phyloP scores from a whole-genome alignment of 92 coral and sea anemone genomes.

The Parazoanthus swiftii region DNA sequence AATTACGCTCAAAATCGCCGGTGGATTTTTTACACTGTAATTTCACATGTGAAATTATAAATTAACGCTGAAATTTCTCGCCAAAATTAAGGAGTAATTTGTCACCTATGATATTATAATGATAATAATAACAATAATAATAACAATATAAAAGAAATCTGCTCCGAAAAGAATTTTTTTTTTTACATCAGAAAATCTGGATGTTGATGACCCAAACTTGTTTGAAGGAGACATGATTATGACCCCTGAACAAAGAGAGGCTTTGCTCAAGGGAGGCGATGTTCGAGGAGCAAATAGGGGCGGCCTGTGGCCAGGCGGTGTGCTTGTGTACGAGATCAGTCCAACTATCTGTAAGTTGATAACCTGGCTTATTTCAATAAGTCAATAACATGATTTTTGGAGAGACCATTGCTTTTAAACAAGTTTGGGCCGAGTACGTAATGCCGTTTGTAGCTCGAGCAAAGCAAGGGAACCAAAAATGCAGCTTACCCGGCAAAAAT shows the following conservation, averaged over 20 bases:
- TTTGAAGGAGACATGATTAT: conserved; percentile 7
- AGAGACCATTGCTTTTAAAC: no score
- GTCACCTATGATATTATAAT: not conserved
- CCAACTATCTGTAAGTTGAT: conserved; percentile 3
- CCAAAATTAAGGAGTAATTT: no score
- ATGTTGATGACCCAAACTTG: not conserved
- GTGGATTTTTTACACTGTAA: no score
- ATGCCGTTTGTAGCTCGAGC: no score
- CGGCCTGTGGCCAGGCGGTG: conserved; percentile 12
- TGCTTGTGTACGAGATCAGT: not conserved
- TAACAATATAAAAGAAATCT: not conserved
- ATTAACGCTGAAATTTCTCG: no score
- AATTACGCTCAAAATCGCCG: not conserved
- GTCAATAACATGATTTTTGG: no score
- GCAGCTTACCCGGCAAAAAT: no score
- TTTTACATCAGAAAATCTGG: not conserved
- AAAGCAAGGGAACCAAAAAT: no score
- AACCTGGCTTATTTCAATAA: not conserved
- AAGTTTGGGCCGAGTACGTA: no score
- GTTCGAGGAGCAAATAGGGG: conserved; percentile 19
- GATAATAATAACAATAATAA: not conserved
- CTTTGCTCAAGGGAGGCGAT: not conserved
- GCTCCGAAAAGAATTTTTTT: not conserved
- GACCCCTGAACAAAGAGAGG: not conserved
- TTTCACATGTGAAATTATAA: no score